These are phyloP conservation scores for Linyphia triangularis DNA, from an alignment of 2,888 invertebrate species.

Conservation along the genomic window DNA sequence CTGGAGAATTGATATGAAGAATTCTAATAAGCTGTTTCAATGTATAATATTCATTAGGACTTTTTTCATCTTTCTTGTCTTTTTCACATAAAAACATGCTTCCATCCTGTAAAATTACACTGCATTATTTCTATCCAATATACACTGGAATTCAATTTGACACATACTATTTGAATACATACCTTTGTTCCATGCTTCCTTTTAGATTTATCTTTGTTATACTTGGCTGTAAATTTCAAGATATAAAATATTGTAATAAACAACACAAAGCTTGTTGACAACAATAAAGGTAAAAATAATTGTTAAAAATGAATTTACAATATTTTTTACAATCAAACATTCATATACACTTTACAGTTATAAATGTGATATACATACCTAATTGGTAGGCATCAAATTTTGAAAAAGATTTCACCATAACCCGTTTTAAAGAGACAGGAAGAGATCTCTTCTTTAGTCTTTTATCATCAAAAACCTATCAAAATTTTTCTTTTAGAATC, in stretches of 20 bases:
- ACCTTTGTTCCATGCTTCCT: constrained; percentile 23
- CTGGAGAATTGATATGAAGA: constrained; percentile 81
- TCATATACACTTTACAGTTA: neutral
- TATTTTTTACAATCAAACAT: neutral
- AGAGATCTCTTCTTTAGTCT: constrained; percentile 27
- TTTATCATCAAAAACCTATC: constrained; percentile 17
- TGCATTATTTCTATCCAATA: too few species aligned
- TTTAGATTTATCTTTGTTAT: constrained; percentile 52
- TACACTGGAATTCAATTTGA: too few species aligned
- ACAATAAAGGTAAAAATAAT: neutral
- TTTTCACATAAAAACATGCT: neutral
- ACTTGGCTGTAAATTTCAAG: constrained; percentile 52
- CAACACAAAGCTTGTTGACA: neutral
- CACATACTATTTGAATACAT: neutral
- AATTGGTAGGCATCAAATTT: constrained; percentile 81
- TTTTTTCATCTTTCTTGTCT: neutral
- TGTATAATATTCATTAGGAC: constrained; percentile 77
- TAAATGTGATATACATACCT: constrained; percentile 78
- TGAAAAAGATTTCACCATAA: constrained; percentile 80
- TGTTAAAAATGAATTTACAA: neutral
- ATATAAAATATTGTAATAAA: neutral
- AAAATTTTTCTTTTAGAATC: neutral
- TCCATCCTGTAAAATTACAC: neutral
- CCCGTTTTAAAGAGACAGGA: constrained; percentile 80
- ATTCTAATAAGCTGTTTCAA: constrained; percentile 81